Base-by-base conservation (phyloP, 2,113 vertebrate genomes). In the Erpornis zantholeuca region DNA sequence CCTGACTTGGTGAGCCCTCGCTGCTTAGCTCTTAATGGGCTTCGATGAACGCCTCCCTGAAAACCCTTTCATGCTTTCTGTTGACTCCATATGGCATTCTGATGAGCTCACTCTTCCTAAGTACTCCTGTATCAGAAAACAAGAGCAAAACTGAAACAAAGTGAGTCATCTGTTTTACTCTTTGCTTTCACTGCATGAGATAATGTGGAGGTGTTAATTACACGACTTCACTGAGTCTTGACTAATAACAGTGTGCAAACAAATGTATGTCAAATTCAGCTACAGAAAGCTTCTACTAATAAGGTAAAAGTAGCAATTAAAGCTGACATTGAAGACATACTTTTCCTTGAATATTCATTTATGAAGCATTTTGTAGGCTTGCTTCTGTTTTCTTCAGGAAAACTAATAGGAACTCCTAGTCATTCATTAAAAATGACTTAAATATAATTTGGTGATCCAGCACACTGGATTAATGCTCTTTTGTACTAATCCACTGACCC, bases 131-230 rank as follows among this genome's bases (percentile, higher is more conserved):
- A 98, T 96, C 96, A 98, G 97, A 98, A 98, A 98, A 98, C 96
- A 98, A 97, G 96, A 98, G 96, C 95, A 96, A 98, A 98, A 93
- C 98, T 98, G 97, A 97, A 97, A 98, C 97, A 98, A 98, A 98
- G 97, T 98, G 97, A 98, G 96, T 98, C 96, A 97, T 98, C 98
- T 98, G 96, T 97, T 98, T 98, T 97, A 98, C 97, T 98, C 98
- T 98, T 97, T 97, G 97, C 95, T 98, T 98, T 98, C 97, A 92
- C 96, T 97, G 97, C 97, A 97, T 98, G 97, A 98, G 97, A 98
- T 98, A 98, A 98, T 98, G 97, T 97, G 97, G 97, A 98, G 97
- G 98, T 98, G 98, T 98, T 98, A 98, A 98, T 98, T 98, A 98
- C 97, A 97, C 92, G 96, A 98, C 95, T 98, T 98, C 98, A 97